phyloP scores from a whole-genome alignment of 2,888 invertebrate species.

The Acrobasis suavella region DNA sequence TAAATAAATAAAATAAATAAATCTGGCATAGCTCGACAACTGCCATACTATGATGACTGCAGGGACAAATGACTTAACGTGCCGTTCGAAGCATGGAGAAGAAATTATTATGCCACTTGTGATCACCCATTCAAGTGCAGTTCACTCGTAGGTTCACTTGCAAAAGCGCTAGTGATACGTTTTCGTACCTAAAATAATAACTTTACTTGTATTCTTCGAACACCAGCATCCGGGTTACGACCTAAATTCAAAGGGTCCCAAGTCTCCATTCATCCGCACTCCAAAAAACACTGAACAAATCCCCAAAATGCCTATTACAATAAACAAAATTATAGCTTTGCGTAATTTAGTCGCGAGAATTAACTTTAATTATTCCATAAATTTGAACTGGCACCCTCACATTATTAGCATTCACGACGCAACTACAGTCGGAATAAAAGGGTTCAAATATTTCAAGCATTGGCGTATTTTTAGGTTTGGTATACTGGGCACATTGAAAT shows the following conservation, averaged over 20 bases:
- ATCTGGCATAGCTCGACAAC: no score
- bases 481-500: no score
- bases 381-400: conserved; percentile 72
- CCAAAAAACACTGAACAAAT: conserved; percentile 43
- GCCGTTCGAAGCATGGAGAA: no score
- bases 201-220: neutral
- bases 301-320: conserved; percentile 50
- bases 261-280: conserved; percentile 12
- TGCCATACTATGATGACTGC: no score
- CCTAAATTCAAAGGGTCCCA: conserved; percentile 7
- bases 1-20: no score
- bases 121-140: no score
- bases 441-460: conserved; percentile 61
- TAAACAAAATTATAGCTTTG: conserved; percentile 55
- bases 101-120: no score
- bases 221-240: neutral
- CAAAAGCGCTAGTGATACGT: no score
- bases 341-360: conserved; percentile 63
- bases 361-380: conserved; percentile 78
- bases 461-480: no score
- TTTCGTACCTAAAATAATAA: no score
- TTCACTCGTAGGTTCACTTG: no score
- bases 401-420: conserved; percentile 77
- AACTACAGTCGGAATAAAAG: conserved; percentile 72
- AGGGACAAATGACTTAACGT: no score